Conservation (phyloP, 2,797 vertebrate species). For the Propithecus perrieri region DNA sequence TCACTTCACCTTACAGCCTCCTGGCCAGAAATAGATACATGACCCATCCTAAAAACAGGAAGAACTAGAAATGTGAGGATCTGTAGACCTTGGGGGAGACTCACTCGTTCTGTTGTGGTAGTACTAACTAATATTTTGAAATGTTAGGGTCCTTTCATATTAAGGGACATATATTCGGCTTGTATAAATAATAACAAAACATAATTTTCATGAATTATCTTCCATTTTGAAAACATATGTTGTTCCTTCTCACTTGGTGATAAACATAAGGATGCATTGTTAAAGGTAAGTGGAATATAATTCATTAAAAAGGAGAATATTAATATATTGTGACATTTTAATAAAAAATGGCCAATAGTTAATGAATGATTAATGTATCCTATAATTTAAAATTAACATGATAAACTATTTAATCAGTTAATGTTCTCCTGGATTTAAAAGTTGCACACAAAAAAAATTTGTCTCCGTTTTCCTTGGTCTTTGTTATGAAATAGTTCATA, state of each 20-base stretch:
- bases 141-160: background rate
- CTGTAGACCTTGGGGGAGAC: background rate
- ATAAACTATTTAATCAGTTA: background rate
- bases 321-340: background rate
- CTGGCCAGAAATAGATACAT: background rate
- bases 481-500: background rate
- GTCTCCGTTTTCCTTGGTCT: background rate
- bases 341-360: background rate
- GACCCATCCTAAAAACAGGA: background rate
- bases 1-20: background rate
- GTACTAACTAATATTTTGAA: background rate
- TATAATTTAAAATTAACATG: background rate
- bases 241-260: background rate
- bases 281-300: background rate
- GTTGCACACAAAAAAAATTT: background rate
- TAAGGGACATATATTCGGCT: background rate
- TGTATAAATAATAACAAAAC: background rate
- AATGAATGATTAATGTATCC: background rate
- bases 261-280: background rate
- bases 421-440: background rate
- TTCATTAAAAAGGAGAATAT: background rate
- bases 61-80: background rate
- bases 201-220: background rate
- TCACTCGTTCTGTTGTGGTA: background rate
- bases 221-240: background rate